Base-by-base conservation (phyloP, 2,888 invertebrate genomes). In the Habrosyne pyritoides region DNA sequence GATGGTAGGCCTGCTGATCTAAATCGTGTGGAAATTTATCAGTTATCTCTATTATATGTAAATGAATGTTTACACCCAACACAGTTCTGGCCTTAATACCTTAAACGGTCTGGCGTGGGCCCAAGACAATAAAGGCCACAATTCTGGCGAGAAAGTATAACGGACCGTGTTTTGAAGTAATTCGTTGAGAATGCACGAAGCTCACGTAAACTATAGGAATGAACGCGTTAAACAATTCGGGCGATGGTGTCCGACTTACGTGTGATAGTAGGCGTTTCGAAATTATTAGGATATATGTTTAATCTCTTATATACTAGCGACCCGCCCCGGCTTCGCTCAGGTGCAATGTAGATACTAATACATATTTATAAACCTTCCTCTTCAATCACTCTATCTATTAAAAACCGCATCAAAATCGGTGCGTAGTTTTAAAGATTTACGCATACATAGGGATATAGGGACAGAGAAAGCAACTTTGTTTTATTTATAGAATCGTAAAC, bases 141-240 rank as follows among this genome's bases (percentile, higher is more conserved):
- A 42, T 18, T 24, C 10, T 47, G 30, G 48, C 63, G 71, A 64
- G 69, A 69, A 71, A 69, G 66, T 53, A 33, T 64, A 69, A 69
- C 69, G 71, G 69, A 47, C 58, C 53, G 18, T 21, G 26, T 52
- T 33, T 30, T 30, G 4, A 30, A 30, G 10, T 10, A 12, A 30
- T 30, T 28, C 42, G n/a, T 50, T 56, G 33, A 66, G 52, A 54
- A 59, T 57, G 36, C 26, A 56, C 54, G 46, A 49, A 26, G 54
- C 47, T 59, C 53, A 52, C 48, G 54, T 67, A 51, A 12, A 30
- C 30, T 12, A 30, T n/a, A 33, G 8, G n/a, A n/a, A 33, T 1
- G n/a, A n/a, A 5, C n/a, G 10, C 1, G 5, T 33, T n/a, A 33
- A n/a, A 2, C 4, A n/a, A 33, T 33, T 33, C 33, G n/a, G 5